Evolutionary conservation across 2,888 invertebrate genomes (phyloP).

Genomic region (Drosophila diplacantha): DNA sequence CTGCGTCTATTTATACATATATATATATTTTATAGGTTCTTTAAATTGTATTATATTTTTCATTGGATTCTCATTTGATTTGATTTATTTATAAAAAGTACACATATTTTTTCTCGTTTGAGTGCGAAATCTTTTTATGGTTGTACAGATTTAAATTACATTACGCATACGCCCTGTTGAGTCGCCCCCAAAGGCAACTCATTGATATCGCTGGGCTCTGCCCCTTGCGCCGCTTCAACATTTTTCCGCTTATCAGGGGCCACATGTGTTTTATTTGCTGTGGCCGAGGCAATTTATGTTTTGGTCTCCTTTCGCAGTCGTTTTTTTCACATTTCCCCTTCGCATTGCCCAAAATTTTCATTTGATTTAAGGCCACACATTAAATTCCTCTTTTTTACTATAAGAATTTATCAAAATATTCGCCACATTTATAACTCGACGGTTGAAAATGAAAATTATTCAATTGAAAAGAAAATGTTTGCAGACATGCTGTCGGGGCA

Average conservation of each 20-base stretch:
- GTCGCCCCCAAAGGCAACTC: slow-evolving; percentile 23
- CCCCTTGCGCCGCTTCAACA: neutral
- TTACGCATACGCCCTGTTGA: slow-evolving; percentile 44
- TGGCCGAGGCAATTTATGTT: slow-evolving; percentile 27
- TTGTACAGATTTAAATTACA: slow-evolving; percentile 39
- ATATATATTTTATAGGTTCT: neutral
- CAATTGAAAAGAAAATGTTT: slow-evolving; percentile 18
- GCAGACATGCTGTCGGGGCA: slow-evolving; percentile 1
- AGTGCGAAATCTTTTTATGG: slow-evolving; percentile 14
- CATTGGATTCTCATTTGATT: slow-evolving; percentile 20
- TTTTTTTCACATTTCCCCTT: slow-evolving; percentile 8
- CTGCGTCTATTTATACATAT: no score
- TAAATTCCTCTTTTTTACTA: slow-evolving; percentile 40
- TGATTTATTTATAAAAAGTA: slow-evolving; percentile 12
- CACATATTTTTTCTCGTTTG: slow-evolving; percentile 2
- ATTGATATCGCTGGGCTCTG: slow-evolving; percentile 16
- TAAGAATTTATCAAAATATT: slow-evolving; percentile 61
- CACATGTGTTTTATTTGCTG: slow-evolving; percentile 40
- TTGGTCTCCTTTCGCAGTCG: neutral
- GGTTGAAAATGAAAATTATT: slow-evolving; percentile 15
- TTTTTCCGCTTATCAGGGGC: slow-evolving; percentile 22
- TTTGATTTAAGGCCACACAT: slow-evolving; percentile 65
- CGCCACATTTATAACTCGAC: slow-evolving; percentile 60
- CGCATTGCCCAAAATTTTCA: slow-evolving; percentile 3
- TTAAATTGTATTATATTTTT: slow-evolving; percentile 4